These are phyloP conservation scores for Leptinotarsa defecta DNA, from an alignment of 1,140 invertebrate species.

Conservation along the genomic window DNA sequence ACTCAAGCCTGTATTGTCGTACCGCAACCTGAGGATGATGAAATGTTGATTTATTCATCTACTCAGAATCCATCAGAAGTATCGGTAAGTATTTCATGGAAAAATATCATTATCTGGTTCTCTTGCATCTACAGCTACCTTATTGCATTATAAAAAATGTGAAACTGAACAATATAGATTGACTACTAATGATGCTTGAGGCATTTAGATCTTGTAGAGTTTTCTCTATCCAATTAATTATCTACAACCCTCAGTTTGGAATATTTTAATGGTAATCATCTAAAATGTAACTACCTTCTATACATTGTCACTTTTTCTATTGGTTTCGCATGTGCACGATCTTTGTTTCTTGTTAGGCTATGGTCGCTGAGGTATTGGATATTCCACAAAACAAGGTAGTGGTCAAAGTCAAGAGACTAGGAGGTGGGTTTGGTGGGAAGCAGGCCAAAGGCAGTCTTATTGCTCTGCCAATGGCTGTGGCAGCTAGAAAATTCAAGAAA, in stretches of 20 bases:
- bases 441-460: conserved; percentile 73
- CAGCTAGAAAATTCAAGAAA: conserved; percentile 71
- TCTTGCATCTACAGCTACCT: no score
- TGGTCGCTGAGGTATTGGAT: conserved; percentile 72
- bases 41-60: conserved; percentile 83
- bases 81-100: conserved; percentile 52
- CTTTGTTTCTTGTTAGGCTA: background rate
- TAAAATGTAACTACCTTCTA: no score
- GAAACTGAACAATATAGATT: no score
- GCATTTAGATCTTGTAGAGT: conserved; percentile 52
- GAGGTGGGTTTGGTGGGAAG: conserved; percentile 96
- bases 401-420: conserved; percentile 82
- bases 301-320: no score
- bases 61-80: conserved; percentile 82
- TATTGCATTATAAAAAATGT: no score
- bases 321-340: background rate
- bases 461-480: conserved; percentile 71
- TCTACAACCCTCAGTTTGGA: no score
- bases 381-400: conserved; percentile 78
- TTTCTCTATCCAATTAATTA: no score
- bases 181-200: no score
- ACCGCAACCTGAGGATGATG: conserved; percentile 79
- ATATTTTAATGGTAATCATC: no score
- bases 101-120: no score
- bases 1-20: conserved; percentile 78